Conservation (phyloP, 2,113 vertebrate genomes). For the Haplochromis burtoni region DNA sequence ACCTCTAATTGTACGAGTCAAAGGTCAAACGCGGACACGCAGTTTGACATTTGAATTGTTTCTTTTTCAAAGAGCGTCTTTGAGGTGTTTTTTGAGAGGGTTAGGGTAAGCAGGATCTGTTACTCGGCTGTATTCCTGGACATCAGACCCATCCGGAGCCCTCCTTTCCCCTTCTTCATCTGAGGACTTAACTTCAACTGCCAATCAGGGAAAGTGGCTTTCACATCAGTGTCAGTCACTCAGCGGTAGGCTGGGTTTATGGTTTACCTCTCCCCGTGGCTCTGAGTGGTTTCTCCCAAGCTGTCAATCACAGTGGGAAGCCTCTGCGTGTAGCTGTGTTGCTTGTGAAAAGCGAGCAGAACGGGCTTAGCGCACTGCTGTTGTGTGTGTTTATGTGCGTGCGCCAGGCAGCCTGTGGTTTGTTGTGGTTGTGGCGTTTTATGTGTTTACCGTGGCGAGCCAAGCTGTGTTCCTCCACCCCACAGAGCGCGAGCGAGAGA, state of each 20-base stretch:
- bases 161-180: not conserved
- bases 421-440: slow-evolving; percentile 55
- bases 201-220: slow-evolving; percentile 46
- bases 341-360: not conserved
- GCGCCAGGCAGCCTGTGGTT: slow-evolving; percentile 54
- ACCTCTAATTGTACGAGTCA: not conserved
- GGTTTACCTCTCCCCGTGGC: slow-evolving; percentile 14
- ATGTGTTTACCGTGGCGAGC: slow-evolving; percentile 50
- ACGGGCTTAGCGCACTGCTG: not conserved
- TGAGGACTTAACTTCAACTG: slow-evolving; percentile 21
- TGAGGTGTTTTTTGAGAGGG: not conserved
- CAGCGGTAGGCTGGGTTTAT: slow-evolving; percentile 5
- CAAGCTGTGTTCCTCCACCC: slow-evolving; percentile 42
- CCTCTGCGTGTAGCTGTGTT: not conserved
- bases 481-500: not conserved
- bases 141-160: not conserved
- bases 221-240: slow-evolving; percentile 45
- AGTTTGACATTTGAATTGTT: not conserved
- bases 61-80: not conserved
- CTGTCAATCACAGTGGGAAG: slow-evolving; percentile 43
- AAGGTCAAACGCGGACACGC: not conserved
- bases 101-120: not conserved
- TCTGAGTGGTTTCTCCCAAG: slow-evolving; percentile 33
- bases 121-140: not conserved
- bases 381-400: not conserved